Evolutionary conservation across 2,888 invertebrate species (phyloP).

Genomic region (Cheilosia impressa): DNA sequence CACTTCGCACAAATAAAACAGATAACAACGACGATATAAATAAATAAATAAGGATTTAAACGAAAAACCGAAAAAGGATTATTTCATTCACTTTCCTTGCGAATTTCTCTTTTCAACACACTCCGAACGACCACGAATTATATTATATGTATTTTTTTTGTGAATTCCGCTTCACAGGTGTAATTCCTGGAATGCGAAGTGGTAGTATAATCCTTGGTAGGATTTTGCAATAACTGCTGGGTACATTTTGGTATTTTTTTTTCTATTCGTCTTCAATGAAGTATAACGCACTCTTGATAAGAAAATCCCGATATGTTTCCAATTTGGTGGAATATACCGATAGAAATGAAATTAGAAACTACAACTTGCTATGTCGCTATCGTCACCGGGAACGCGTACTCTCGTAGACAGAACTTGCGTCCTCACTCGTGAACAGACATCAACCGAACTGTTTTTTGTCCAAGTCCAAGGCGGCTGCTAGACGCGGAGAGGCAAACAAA

Average conservation of each 20-base stretch:
- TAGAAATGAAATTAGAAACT: conserved; percentile 27
- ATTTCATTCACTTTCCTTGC: conserved; percentile 57
- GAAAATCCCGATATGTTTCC: conserved; percentile 29
- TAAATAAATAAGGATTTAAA: conserved; percentile 36
- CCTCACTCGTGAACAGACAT: conserved; percentile 70
- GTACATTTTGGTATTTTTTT: conserved; percentile 41
- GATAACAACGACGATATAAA: conserved; percentile 21
- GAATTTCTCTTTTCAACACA: conserved; percentile 29
- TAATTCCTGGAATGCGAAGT: conserved; percentile 64
- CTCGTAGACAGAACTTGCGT: conserved; percentile 55
- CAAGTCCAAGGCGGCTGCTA: conserved; percentile 57
- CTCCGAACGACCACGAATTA: conserved; percentile 26
- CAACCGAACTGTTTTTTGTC: conserved; percentile 73
- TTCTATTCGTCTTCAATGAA: neutral
- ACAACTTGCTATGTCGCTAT: conserved; percentile 21
- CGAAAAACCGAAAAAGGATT: conserved; percentile 57
- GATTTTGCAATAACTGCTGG: conserved; percentile 50
- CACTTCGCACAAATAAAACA: conserved; percentile 48
- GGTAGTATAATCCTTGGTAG: conserved; percentile 43
- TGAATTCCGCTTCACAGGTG: conserved; percentile 69
- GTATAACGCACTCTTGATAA: neutral
- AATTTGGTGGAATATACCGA: conserved; percentile 19
- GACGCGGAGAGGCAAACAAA: conserved; percentile 50
- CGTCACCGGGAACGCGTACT: conserved; percentile 46
- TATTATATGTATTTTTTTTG: conserved; percentile 5